These are phyloP conservation scores for Panopea generosa DNA, from an alignment of 2,888 invertebrate genomes.

Conservation along the genomic window DNA sequence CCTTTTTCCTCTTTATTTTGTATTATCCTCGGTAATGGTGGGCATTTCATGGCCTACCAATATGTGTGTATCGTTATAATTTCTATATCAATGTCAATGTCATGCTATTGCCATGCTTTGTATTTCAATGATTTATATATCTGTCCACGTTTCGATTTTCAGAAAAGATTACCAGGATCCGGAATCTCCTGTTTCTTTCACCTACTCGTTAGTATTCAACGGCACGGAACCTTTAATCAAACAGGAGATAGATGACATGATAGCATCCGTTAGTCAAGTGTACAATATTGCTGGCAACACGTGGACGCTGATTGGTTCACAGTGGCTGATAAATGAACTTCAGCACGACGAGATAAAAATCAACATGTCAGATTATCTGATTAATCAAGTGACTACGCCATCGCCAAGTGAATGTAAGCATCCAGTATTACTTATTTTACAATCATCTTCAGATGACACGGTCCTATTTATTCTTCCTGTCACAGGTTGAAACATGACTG, in stretches of 20 bases:
- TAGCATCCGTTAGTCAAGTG: slow-evolving; percentile 38
- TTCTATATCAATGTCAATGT: too few species aligned
- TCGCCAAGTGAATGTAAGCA: slow-evolving; percentile 61
- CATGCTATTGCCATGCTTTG: too few species aligned
- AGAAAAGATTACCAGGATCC: slow-evolving; percentile 53
- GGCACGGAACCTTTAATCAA: slow-evolving; percentile 62
- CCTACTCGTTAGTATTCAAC: slow-evolving; percentile 69
- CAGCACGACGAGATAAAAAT: slow-evolving; percentile 62
- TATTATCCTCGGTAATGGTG: too few species aligned
- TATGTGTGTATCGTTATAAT: too few species aligned
- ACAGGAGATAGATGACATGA: slow-evolving; percentile 53
- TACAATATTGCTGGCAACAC: slow-evolving; percentile 46
- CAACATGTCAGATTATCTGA: slow-evolving; percentile 69
- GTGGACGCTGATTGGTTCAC: slow-evolving; percentile 50
- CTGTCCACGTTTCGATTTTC: too few species aligned
- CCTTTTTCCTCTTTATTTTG: too few species aligned
- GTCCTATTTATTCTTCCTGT: not conserved
- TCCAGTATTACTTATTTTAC: too few species aligned
- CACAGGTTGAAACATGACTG: too few species aligned
- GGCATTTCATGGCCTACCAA: too few species aligned
- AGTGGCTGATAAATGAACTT: slow-evolving; percentile 53
- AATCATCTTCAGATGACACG: not conserved
- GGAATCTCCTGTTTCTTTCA: slow-evolving; percentile 64
- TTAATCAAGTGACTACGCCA: slow-evolving; percentile 47
- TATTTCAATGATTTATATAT: too few species aligned